A percentile compares a stretch with the other conserved stretches of the same genome.
Evolutionary conservation across 37 sponge, comb jelly and placozoan species (phyloP).

Genomic region (Oscarella lobularis): DNA sequence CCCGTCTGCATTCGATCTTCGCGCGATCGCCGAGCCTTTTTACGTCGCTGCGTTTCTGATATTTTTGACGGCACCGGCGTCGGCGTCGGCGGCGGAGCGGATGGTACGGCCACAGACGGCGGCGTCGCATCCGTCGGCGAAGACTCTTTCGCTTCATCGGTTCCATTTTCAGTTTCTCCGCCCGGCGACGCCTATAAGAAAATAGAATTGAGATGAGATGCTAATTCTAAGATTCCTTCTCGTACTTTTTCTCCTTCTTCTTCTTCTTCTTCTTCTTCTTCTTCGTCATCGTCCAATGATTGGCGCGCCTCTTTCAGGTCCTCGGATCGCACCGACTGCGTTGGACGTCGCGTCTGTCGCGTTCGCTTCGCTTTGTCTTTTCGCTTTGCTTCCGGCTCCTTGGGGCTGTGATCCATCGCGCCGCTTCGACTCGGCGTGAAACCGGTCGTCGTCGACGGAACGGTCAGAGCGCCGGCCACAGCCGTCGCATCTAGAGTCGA

Average conservation of each 20-base stretch:
- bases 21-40: background rate
- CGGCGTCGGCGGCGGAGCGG: too few species aligned
- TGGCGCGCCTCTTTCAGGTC: constrained; percentile 8
- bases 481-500: too few species aligned
- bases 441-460: too few species aligned
- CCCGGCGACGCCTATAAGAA: too few species aligned
- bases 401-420: constrained; percentile 17
- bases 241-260: background rate
- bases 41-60: background rate
- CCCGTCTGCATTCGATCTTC: background rate
- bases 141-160: too few species aligned
- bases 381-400: constrained; percentile 20
- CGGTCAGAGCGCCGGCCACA: too few species aligned
- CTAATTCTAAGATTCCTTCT: background rate
- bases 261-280: background rate
- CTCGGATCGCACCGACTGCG: constrained; percentile 34
- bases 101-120: too few species aligned
- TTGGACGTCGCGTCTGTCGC: constrained; percentile 32
- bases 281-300: constrained; percentile 10
- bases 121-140: too few species aligned
- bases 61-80: too few species aligned
- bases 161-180: too few species aligned
- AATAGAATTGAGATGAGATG: background rate
- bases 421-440: constrained; percentile 11
- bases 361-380: constrained; percentile 18